Evolutionary conservation across 1,140 invertebrate genomes (phyloP).

Genomic region (Nylanderia fulva): DNA sequence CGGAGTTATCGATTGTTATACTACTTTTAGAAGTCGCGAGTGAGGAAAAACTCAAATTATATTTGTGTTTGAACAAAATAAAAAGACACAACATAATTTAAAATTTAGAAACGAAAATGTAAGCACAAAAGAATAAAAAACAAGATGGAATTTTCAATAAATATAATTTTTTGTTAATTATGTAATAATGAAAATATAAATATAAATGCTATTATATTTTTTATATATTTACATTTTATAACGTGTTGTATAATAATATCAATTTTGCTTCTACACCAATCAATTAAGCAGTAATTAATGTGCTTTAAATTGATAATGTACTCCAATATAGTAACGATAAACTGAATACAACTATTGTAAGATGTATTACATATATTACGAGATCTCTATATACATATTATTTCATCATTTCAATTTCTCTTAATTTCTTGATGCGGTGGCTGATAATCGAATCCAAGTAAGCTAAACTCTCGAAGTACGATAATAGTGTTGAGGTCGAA

Average conservation of each 20-base stretch:
- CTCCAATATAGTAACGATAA: background rate
- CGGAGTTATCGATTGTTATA: background rate
- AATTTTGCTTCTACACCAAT: background rate
- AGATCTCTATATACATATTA: background rate
- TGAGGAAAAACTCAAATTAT: background rate
- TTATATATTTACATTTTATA: no score
- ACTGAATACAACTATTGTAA: background rate
- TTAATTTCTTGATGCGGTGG: conserved; percentile 36
- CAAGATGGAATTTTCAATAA: background rate
- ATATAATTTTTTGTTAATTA: background rate
- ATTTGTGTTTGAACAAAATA: background rate
- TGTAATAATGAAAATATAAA: background rate
- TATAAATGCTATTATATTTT: background rate
- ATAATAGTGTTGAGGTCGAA: background rate
- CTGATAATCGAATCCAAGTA: background rate
- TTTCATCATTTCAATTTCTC: conserved; percentile 1
- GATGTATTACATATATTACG: background rate
- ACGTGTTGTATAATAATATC: background rate
- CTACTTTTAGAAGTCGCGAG: background rate
- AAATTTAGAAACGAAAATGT: background rate
- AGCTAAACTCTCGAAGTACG: background rate
- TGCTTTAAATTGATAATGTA: background rate
- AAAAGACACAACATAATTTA: background rate
- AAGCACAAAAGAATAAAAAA: background rate
- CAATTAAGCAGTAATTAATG: background rate